These are phyloP conservation scores for Enteromius anoplus DNA, from an alignment of 2,797 vertebrate species.

Conservation along the genomic window DNA sequence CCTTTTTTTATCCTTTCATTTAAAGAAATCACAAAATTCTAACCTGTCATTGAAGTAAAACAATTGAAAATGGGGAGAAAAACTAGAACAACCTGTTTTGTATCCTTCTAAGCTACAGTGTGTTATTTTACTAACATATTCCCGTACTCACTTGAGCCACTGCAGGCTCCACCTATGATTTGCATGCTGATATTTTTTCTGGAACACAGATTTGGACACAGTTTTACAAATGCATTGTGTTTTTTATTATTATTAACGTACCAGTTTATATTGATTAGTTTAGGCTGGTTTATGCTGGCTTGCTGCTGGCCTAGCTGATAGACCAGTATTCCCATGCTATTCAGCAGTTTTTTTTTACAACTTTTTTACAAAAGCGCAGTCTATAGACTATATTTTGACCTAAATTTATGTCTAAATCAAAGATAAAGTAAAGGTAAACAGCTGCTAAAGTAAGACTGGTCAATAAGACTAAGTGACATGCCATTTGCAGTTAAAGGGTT, in stretches of 20 bases:
- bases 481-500: background rate
- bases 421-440: background rate
- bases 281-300: background rate
- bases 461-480: background rate
- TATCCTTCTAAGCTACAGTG: background rate
- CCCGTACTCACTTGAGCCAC: background rate
- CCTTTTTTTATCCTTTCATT: too few species aligned
- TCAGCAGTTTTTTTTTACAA: background rate
- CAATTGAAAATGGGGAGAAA: too few species aligned
- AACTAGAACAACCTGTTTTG: too few species aligned
- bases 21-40: too few species aligned
- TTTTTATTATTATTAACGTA: background rate
- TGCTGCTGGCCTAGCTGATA: background rate
- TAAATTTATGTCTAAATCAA: background rate
- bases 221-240: background rate
- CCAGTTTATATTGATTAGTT: background rate
- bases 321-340: background rate
- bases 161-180: background rate
- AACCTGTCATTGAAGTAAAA: too few species aligned
- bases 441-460: background rate
- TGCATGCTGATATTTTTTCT: background rate
- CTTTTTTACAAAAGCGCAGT: background rate
- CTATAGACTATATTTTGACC: background rate
- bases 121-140: background rate
- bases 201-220: background rate